phyloP scores from a whole-genome alignment of 2,888 invertebrate species.

The Tupiocoris notatus region DNA sequence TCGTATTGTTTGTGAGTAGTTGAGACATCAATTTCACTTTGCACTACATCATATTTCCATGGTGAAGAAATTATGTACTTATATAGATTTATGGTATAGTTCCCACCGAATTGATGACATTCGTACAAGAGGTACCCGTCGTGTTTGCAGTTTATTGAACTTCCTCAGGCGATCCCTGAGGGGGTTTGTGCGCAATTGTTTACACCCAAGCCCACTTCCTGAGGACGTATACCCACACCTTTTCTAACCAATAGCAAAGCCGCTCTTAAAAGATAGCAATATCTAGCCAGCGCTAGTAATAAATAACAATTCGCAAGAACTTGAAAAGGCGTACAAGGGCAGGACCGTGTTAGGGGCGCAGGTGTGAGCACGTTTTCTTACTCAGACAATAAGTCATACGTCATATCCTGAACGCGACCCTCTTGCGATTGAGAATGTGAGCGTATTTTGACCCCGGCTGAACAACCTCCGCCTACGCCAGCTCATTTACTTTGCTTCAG shows the following conservation, averaged over 20 bases:
- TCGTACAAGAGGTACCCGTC: too few species aligned
- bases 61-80: too few species aligned
- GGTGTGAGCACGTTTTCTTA: slow-evolving; percentile 36
- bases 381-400: slow-evolving; percentile 32
- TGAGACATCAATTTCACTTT: too few species aligned
- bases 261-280: slow-evolving; percentile 11
- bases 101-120: too few species aligned
- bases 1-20: too few species aligned
- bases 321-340: slow-evolving; percentile 33
- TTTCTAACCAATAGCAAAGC: slow-evolving; percentile 10
- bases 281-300: background rate
- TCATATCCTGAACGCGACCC: slow-evolving; percentile 27
- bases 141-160: background rate
- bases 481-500: slow-evolving; percentile 28
- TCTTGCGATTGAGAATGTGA: slow-evolving; percentile 5
- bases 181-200: slow-evolving; percentile 1
- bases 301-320: slow-evolving; percentile 34
- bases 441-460: slow-evolving; percentile 19
- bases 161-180: background rate
- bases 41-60: too few species aligned
- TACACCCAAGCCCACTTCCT: slow-evolving; percentile 21
- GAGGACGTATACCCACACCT: slow-evolving; percentile 7
- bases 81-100: too few species aligned
- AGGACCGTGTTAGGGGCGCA: slow-evolving; percentile 34
- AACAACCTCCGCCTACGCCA: slow-evolving; percentile 5